Base-by-base conservation (phyloP, 1,140 invertebrate genomes). In the Heliconius congener region DNA sequence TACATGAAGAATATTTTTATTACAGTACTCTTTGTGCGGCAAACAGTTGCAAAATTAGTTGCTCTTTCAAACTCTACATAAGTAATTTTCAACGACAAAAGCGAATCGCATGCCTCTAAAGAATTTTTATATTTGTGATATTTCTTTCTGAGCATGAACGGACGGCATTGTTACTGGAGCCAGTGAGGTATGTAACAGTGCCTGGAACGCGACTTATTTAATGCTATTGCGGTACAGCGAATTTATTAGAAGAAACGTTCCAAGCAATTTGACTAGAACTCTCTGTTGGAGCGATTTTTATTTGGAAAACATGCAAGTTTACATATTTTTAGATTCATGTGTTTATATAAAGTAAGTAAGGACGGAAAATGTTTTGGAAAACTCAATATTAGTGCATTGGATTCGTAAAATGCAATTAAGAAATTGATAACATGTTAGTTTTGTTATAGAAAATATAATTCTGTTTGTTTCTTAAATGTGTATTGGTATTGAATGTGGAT, bases 131-230 rank as follows among this genome's bases (percentile, higher is more conserved):
- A 77, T 77, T 72, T 77, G 70, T 52, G 46, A 77, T 77, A 77
- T 77, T 77, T 77, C 76, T 77, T 72, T 77, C 27, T 52, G 76
- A 50, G 60, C 70, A 77, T 42, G 76, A 72, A 46, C 75, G 60
- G 39, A 71, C 74, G 19, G 60, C 57, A 71, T 77, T 72, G 70
- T 77, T 77, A 77, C 70, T 77, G 46, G 42, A 55, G 18, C 70
- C 76, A 77, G 76, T 77, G 76, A 77, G 50, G 76, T 77, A 77
- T 72, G 76, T 77, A 77, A 77, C 70, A 55, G 74, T 70, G 60
- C 74, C 30, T n/a, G 76, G 76, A 77, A 77, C 76, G 76, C 76
- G 76, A 77, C 76, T 71, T 77, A 77, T 77, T 77, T 77, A 77
- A 77, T 77, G 76, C 76, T 77, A 77, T 72, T 77, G 76, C 70